A percentile compares a stretch with the other conserved stretches of the same genome.
phyloP scores from a whole-genome alignment of 2,888 invertebrate genomes.

The Protophormia terraenovae region DNA sequence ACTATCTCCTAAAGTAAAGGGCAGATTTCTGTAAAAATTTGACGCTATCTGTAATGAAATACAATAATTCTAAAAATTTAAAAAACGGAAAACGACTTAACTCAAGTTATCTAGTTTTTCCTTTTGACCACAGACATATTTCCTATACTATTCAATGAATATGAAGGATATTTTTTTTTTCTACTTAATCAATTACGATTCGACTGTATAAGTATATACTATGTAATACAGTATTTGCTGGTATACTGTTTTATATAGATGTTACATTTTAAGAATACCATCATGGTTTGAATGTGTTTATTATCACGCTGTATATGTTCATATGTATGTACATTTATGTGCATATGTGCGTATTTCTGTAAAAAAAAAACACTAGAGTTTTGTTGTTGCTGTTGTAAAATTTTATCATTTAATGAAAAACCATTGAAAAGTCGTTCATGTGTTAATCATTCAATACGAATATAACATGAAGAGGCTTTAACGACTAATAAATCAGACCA shows the following conservation, averaged over 20 bases:
- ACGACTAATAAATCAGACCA: slow-evolving; percentile 47
- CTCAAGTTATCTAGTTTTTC: no score
- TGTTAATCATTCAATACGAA: slow-evolving; percentile 58
- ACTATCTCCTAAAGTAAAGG: no score
- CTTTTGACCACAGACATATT: no score
- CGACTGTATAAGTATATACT: neutral
- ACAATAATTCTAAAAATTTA: no score
- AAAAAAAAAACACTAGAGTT: neutral
- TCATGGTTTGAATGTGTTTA: slow-evolving; percentile 7
- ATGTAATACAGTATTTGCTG: neutral
- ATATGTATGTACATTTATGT: neutral
- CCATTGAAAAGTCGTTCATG: slow-evolving; percentile 63
- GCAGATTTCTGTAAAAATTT: no score
- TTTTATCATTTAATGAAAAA: slow-evolving; percentile 64
- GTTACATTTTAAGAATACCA: neutral
- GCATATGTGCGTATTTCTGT: neutral
- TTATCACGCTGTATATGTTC: no score
- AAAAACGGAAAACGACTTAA: no score
- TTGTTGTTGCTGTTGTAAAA: slow-evolving; percentile 28
- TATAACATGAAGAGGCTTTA: slow-evolving; percentile 45
- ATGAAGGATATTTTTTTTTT: no score
- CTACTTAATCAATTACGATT: neutral
- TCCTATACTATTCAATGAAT: no score
- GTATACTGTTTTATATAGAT: neutral
- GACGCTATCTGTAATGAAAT: no score